Conservation (phyloP, 2,797 vertebrate species). For the Pristis pectinata region DNA sequence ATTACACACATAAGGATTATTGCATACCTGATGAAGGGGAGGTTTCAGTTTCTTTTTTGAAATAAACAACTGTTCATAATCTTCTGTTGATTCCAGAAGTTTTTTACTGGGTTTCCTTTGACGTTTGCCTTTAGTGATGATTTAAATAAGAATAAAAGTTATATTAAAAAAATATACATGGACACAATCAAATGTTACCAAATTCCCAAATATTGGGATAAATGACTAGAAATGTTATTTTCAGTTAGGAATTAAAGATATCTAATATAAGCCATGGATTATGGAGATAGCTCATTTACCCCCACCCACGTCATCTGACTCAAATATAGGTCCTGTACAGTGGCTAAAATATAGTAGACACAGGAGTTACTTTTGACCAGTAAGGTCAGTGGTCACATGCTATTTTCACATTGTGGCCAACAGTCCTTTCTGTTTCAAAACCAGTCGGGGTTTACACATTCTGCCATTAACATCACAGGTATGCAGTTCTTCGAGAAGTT, state of each 20-base stretch:
- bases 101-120: constrained; percentile 92
- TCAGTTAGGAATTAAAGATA: not conserved
- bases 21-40: constrained; percentile 62
- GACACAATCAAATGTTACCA: not conserved
- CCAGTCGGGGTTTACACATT: too few relatives aligned
- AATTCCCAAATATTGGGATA: not conserved
- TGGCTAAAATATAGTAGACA: too few relatives aligned
- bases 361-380: too few relatives aligned
- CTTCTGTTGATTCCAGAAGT: constrained; percentile 87
- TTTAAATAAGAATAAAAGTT: not conserved
- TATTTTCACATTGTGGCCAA: too few relatives aligned
- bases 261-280: too few relatives aligned
- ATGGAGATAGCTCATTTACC: too few relatives aligned
- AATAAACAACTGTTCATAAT: constrained; percentile 85
- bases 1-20: not conserved
- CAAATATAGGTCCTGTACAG: too few relatives aligned
- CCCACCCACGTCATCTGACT: too few relatives aligned
- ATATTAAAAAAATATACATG: not conserved
- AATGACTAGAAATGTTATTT: not conserved
- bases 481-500: too few relatives aligned
- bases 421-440: too few relatives aligned
- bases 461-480: too few relatives aligned
- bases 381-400: too few relatives aligned
- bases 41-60: constrained; percentile 85
- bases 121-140: constrained; percentile 73